A percentile compares a stretch with the other conserved stretches of the same genome.
Evolutionary conservation across 2,113 vertebrate genomes (phyloP).

Genomic region (Melanotaenia duboulayi): DNA sequence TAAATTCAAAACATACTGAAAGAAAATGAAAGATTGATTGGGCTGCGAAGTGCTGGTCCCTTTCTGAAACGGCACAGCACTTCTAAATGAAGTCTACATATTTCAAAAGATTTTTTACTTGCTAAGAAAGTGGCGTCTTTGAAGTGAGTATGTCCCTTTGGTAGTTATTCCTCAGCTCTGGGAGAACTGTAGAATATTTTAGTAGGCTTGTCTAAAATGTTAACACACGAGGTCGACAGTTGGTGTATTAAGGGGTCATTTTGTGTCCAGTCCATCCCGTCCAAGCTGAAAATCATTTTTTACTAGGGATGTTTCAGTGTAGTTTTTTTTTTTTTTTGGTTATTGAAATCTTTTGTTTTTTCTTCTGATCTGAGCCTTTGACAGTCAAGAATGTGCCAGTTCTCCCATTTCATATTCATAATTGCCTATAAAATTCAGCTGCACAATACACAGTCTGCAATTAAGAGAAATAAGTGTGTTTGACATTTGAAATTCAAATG

Average conservation of each 20-base stretch:
- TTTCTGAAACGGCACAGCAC: constrained; percentile 58
- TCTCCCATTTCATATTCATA: constrained; percentile 7
- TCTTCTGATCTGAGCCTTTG: background rate
- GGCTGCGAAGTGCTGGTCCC: constrained; percentile 50
- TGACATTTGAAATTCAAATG: constrained; percentile 15
- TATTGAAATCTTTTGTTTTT: background rate
- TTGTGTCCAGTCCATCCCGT: constrained; percentile 56
- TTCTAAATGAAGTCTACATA: constrained; percentile 70
- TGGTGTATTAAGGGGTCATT: constrained; percentile 56
- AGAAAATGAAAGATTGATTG: constrained; percentile 73
- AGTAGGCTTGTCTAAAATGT: constrained; percentile 68
- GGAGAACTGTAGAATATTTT: constrained; percentile 62
- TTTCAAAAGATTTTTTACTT: constrained; percentile 64
- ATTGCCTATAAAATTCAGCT: constrained; percentile 13
- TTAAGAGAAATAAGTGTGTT: constrained; percentile 6
- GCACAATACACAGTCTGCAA: background rate
- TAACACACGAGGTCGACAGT: constrained; percentile 43
- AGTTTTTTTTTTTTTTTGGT: constrained; percentile 14
- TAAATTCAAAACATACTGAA: constrained; percentile 28
- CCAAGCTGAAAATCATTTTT: constrained; percentile 14
- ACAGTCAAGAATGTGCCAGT: background rate
- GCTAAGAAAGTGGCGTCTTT: constrained; percentile 71
- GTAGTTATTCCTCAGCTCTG: constrained; percentile 53
- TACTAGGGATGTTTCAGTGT: constrained; percentile 6
- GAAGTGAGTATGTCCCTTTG: constrained; percentile 73